phyloP scores from a whole-genome alignment of 2,797 vertebrate species.

The Orestias chungarensis region DNA sequence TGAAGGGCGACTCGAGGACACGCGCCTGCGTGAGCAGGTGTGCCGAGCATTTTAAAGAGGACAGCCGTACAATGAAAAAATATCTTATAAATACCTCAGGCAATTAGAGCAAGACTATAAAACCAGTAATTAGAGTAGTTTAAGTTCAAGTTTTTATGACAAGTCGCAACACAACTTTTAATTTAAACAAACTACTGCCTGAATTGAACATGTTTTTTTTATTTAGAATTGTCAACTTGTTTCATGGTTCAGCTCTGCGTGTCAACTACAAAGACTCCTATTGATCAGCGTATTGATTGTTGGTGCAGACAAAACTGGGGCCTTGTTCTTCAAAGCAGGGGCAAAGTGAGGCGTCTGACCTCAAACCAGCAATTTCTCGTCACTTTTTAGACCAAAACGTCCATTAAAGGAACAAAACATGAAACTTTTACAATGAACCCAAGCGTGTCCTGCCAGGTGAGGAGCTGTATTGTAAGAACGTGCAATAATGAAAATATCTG shows the following conservation, averaged over 20 bases:
- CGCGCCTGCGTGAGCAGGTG: conserved; percentile 5
- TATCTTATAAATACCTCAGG: background rate
- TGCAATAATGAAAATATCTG: background rate
- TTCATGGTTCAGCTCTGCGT: background rate
- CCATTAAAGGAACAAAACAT: background rate
- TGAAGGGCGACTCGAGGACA: conserved; percentile 7
- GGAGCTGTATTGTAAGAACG: background rate
- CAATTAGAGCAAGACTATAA: background rate
- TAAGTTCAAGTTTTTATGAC: background rate
- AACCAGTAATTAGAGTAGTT: background rate
- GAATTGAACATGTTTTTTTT: background rate
- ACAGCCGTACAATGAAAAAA: conserved; percentile 5
- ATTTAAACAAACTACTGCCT: background rate
- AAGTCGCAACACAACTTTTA: background rate
- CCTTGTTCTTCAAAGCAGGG: conserved; percentile 8
- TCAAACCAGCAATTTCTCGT: background rate
- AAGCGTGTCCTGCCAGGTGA: background rate
- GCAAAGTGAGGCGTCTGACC: background rate
- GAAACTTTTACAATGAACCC: background rate
- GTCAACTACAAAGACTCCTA: background rate
- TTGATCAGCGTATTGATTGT: background rate
- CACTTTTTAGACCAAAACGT: background rate
- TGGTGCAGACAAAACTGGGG: background rate
- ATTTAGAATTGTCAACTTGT: background rate
- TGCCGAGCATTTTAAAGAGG: conserved; percentile 1